These are phyloP conservation scores for Dicaeum eximium DNA, from an alignment of 2,113 vertebrate species.

Conservation along the genomic window DNA sequence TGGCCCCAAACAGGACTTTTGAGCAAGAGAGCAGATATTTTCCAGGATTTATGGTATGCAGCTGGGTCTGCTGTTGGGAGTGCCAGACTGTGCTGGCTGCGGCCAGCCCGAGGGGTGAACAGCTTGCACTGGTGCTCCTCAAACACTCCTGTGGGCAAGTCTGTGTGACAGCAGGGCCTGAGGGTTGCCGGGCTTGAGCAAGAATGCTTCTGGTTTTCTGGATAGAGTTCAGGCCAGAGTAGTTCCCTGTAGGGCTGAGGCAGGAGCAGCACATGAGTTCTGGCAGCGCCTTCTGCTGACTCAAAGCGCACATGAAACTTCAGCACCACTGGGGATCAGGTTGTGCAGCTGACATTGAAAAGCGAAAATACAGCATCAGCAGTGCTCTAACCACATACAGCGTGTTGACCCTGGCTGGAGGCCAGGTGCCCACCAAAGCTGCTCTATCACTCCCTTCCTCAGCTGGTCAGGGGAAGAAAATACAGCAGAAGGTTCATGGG, in stretches of 20 bases:
- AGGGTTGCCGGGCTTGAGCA: background rate
- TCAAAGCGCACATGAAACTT: fast-evolving
- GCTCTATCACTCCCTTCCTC: background rate
- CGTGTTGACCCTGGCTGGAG: background rate
- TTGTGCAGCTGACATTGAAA: background rate
- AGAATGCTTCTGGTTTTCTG: background rate
- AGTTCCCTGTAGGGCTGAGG: background rate
- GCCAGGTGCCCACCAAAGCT: background rate
- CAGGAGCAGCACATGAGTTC: background rate
- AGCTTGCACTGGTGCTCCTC: background rate
- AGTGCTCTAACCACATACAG: background rate
- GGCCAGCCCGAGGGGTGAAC: fast-evolving
- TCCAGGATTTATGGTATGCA: background rate
- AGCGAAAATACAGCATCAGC: background rate
- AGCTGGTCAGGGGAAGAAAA: background rate
- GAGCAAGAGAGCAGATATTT: background rate
- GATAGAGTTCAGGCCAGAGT: background rate
- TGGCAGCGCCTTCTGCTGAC: background rate
- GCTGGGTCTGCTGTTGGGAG: background rate
- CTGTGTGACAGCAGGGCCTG: background rate
- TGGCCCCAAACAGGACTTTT: background rate
- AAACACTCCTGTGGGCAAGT: background rate
- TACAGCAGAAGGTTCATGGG: background rate
- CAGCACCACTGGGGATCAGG: background rate
- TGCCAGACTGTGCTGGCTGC: background rate